Percentiles rank a stretch among this genome's conserved stretches.
Conservation (phyloP, 2,113 vertebrate genomes). For the Neolamprologus toae region DNA sequence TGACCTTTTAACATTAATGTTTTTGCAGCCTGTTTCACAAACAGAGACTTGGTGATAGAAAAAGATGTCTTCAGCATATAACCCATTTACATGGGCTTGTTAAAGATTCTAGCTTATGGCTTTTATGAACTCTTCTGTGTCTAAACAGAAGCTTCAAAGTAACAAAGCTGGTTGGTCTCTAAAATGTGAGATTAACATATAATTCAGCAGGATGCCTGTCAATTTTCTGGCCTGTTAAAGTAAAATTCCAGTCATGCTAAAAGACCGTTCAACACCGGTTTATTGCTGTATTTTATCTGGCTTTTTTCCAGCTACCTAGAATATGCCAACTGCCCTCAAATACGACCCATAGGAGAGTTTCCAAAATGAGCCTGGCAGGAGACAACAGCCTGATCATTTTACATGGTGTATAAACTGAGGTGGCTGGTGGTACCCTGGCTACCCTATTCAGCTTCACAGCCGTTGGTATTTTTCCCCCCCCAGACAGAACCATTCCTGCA, state of each 20-base stretch:
- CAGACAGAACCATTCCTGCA: background rate
- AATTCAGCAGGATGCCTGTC: background rate
- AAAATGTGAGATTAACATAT: background rate
- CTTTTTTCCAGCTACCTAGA: background rate
- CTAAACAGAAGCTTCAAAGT: background rate
- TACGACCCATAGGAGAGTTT: background rate
- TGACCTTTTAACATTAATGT: background rate
- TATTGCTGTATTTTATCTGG: background rate
- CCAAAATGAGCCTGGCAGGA: background rate
- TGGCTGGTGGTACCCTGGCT: background rate
- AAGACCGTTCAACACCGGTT: background rate
- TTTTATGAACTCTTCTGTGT: background rate
- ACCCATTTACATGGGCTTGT: background rate
- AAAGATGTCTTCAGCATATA: background rate
- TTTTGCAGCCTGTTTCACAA: background rate
- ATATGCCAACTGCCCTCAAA: background rate
- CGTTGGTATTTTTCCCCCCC: accelerated
- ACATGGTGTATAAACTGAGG: background rate
- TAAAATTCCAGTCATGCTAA: background rate
- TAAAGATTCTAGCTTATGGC: background rate
- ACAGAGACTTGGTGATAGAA: background rate
- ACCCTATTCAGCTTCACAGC: background rate
- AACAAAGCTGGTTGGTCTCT: background rate
- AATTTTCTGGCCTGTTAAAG: background rate
- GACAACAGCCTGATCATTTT: background rate